phyloP scores from a whole-genome alignment of 2,797 vertebrate genomes.

The Cynopterus sphinx region DNA sequence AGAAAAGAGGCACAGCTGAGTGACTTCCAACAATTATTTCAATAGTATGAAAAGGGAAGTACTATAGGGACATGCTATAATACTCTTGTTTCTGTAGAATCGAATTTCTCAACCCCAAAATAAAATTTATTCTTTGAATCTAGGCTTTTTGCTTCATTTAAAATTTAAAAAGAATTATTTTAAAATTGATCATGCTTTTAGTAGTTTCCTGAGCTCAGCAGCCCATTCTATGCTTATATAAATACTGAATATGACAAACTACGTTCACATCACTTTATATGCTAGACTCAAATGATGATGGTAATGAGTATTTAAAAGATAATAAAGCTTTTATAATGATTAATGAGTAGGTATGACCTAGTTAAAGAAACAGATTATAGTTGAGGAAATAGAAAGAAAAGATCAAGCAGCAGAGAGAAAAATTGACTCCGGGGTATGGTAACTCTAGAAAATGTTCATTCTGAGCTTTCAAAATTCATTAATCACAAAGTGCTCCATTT shows the following conservation, averaged over 20 bases:
- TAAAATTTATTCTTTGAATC: background rate
- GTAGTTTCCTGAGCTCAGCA: background rate
- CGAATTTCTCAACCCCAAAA: background rate
- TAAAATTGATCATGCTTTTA: background rate
- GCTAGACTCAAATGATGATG: constrained; percentile 1
- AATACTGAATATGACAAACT: constrained; percentile 26
- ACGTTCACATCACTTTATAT: background rate
- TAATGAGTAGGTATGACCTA: constrained; percentile 56
- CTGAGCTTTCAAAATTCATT: constrained; percentile 49
- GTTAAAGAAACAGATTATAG: constrained; percentile 59
- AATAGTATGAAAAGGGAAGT: background rate
- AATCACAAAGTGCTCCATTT: constrained; percentile 30
- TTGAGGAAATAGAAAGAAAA: constrained; percentile 34
- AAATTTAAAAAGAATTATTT: constrained; percentile 39
- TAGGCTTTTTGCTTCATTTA: constrained; percentile 31
- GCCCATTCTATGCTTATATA: background rate
- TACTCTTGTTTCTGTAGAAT: background rate
- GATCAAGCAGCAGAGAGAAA: constrained; percentile 47
- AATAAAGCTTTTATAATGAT: constrained; percentile 51
- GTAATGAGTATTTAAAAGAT: constrained; percentile 23
- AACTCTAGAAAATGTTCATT: constrained; percentile 47
- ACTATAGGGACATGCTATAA: background rate
- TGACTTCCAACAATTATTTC: constrained; percentile 21
- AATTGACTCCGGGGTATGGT: constrained; percentile 44
- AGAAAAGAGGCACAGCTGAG: background rate